Percentiles rank a stretch among this genome's conserved stretches.
Evolutionary conservation across 2,797 vertebrate species (phyloP).

Genomic region (Propithecus deckenii): DNA sequence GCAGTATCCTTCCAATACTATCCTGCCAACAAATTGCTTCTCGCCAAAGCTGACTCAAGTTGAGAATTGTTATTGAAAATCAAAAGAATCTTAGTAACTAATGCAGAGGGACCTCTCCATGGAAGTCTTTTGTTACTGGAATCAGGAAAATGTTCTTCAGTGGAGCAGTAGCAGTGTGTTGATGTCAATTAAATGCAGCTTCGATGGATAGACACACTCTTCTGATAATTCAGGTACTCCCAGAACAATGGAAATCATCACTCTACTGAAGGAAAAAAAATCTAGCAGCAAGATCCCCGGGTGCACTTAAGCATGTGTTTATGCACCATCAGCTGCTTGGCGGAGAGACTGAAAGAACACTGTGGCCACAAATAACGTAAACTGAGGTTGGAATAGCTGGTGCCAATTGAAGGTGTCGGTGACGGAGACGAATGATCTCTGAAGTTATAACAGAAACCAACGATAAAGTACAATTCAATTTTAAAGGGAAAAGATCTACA

Average conservation of each 20-base stretch:
- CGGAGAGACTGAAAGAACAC: background rate
- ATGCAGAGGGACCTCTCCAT: background rate
- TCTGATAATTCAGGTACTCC: background rate
- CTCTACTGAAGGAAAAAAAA: background rate
- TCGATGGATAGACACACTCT: background rate
- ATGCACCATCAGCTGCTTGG: background rate
- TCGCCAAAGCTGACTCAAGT: background rate
- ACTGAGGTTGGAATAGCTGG: background rate
- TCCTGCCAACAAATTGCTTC: background rate
- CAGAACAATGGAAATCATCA: background rate
- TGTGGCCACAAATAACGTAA: background rate
- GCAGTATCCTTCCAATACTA: background rate
- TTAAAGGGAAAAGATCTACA: background rate
- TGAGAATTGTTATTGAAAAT: conserved; percentile 22
- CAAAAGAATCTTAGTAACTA: background rate
- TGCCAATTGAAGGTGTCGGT: background rate
- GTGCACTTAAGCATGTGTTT: background rate
- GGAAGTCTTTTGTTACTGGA: background rate
- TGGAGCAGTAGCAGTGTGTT: background rate
- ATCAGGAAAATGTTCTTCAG: background rate
- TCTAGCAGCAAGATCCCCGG: background rate
- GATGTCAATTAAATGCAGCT: background rate
- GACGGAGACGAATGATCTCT: background rate
- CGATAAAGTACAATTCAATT: background rate
- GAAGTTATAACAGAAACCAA: background rate